These are phyloP conservation scores for Hexactinellida sp. DNA, from an alignment of 37 sponge, comb jelly and placozoan species.

Conservation along the genomic window DNA sequence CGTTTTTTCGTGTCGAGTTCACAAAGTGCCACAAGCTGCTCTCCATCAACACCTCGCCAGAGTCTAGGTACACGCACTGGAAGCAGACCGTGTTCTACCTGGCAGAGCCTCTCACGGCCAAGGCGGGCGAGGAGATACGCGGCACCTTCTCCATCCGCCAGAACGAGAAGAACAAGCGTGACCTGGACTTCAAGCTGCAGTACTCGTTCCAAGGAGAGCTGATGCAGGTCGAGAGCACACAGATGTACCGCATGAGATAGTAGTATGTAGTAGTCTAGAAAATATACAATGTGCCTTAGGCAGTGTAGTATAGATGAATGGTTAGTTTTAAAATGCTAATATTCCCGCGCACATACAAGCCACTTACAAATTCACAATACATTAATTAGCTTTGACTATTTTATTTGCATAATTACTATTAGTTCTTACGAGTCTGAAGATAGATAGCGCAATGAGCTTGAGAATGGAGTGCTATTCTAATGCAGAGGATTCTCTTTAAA, in stretches of 20 bases:
- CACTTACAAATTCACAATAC: too few species aligned
- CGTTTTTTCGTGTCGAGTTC: conserved; percentile 89
- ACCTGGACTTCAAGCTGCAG: conserved; percentile 67
- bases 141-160: conserved; percentile 51
- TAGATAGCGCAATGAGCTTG: too few species aligned
- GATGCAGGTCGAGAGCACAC: conserved; percentile 39
- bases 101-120: conserved; percentile 73
- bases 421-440: too few species aligned
- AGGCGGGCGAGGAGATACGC: conserved; percentile 68
- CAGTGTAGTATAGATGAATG: too few species aligned
- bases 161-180: conserved; percentile 73
- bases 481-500: too few species aligned
- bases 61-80: conserved; percentile 92
- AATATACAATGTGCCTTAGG: too few species aligned
- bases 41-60: conserved; percentile 39
- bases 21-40: conserved; percentile 76
- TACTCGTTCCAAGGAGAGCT: conserved; percentile 74
- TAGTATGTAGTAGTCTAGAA: too few species aligned
- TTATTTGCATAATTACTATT: too few species aligned
- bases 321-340: too few species aligned
- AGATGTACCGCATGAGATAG: conserved; percentile 68
- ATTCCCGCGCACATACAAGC: too few species aligned
- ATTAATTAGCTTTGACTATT: too few species aligned
- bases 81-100: conserved; percentile 99
- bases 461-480: too few species aligned